phyloP scores from a whole-genome alignment of 2,888 invertebrate species.

The Panzeria rudis region DNA sequence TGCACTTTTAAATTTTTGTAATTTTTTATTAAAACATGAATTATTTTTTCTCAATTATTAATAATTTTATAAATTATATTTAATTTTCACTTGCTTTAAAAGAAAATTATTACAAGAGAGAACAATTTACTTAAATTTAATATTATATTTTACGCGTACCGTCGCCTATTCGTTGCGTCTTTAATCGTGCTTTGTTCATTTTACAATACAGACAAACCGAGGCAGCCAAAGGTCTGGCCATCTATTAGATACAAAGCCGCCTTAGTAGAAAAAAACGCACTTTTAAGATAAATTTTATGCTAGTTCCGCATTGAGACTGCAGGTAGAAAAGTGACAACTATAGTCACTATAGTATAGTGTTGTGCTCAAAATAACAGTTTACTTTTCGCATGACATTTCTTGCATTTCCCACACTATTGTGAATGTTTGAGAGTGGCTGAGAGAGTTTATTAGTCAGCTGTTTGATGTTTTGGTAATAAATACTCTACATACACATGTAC shows the following conservation, averaged over 20 bases:
- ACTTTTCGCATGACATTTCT: conserved; percentile 41
- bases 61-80: conserved; percentile 2
- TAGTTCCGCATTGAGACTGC: not conserved
- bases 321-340: conserved; percentile 45
- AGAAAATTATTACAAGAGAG: conserved; percentile 8
- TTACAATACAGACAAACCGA: conserved; percentile 68
- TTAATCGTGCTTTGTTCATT: conserved; percentile 70
- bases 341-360: too few species aligned
- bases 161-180: conserved; percentile 63
- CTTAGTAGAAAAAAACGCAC: conserved; percentile 55
- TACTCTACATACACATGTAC: not conserved
- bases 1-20: not conserved
- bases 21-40: not conserved
- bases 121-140: conserved; percentile 36
- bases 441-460: conserved; percentile 50
- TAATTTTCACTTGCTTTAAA: not conserved
- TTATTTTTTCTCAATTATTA: not conserved
- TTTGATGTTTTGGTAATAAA: conserved; percentile 58
- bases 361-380: conserved; percentile 29
- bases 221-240: conserved; percentile 60
- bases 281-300: conserved; percentile 60
- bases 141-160: conserved; percentile 59
- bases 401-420: conserved; percentile 66
- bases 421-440: conserved; percentile 27
- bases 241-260: conserved; percentile 71